phyloP scores from a whole-genome alignment of 1,140 invertebrate species.

The Diorhabda elongata region DNA sequence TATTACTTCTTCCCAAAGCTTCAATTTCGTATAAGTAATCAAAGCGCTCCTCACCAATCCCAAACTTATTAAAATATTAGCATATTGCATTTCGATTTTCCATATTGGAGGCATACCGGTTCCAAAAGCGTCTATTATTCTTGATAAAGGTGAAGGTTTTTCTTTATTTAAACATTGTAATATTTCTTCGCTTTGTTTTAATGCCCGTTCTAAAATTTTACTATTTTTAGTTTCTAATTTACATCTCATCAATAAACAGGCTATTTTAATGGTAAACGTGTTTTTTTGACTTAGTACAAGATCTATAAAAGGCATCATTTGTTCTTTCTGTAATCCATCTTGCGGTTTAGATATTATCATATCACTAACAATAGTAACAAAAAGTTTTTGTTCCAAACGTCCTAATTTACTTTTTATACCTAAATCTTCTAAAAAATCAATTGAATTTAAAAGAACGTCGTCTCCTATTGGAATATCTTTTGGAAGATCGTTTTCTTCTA shows the following conservation, averaged over 20 bases:
- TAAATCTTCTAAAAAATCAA: constrained; percentile 62
- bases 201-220: constrained; percentile 77
- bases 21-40: constrained; percentile 74
- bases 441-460: constrained; percentile 75
- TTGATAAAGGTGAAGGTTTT: constrained; percentile 47
- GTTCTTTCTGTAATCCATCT: constrained; percentile 73
- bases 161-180: constrained; percentile 55
- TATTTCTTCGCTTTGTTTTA: constrained; percentile 81
- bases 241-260: constrained; percentile 63
- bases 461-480: constrained; percentile 71
- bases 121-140: constrained; percentile 59
- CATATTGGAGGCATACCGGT: constrained; percentile 67
- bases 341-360: constrained; percentile 68
- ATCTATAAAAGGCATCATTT: constrained; percentile 73
- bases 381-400: constrained; percentile 71
- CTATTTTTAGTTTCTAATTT: constrained; percentile 69
- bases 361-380: constrained; percentile 68
- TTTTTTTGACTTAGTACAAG: constrained; percentile 59
- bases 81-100: constrained; percentile 71
- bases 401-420: constrained; percentile 54
- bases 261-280: constrained; percentile 67
- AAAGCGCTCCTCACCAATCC: constrained; percentile 82
- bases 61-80: constrained; percentile 71
- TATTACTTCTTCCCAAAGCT: constrained; percentile 92
- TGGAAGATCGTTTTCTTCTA: constrained; percentile 54